Percentiles rank a stretch among this genome's conserved stretches.
Evolutionary conservation across 2,888 invertebrate species (phyloP).

Genomic region (Phlogophora meticulosa): DNA sequence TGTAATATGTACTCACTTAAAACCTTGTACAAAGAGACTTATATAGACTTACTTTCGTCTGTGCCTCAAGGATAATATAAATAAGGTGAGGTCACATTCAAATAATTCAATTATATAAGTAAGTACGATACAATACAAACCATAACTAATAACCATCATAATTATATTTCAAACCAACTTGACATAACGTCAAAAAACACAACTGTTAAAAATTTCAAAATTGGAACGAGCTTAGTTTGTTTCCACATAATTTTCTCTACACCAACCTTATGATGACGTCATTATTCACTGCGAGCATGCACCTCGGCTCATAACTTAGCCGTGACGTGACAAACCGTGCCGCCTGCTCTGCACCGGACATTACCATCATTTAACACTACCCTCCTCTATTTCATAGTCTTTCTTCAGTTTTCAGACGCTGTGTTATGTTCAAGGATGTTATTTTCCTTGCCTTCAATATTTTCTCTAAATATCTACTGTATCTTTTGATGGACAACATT

Average conservation of each 20-base stretch:
- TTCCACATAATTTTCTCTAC: conserved; percentile 37
- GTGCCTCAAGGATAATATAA: no score
- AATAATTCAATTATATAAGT: no score
- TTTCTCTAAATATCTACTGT: background rate
- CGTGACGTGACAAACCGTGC: conserved; percentile 63
- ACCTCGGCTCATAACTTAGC: conserved; percentile 62
- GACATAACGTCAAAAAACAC: background rate
- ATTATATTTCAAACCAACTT: no score
- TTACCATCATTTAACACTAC: conserved; percentile 62
- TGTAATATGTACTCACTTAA: no score
- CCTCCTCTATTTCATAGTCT: conserved; percentile 47
- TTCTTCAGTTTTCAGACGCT: conserved; percentile 30
- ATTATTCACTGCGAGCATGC: conserved; percentile 59
- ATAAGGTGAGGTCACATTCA: no score
- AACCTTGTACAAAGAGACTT: no score
- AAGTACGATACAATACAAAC: no score
- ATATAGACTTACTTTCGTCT: no score
- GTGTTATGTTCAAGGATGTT: background rate
- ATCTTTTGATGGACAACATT: no score
- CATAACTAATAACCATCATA: no score
- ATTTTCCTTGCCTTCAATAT: background rate
- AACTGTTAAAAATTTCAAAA: background rate
- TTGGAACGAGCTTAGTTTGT: background rate
- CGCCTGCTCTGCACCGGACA: conserved; percentile 58
- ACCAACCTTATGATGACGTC: conserved; percentile 52